Percentiles rank a stretch among this genome's conserved stretches.
phyloP scores from a whole-genome alignment of 1,140 invertebrate genomes.

The Tachypleus tridentatus region DNA sequence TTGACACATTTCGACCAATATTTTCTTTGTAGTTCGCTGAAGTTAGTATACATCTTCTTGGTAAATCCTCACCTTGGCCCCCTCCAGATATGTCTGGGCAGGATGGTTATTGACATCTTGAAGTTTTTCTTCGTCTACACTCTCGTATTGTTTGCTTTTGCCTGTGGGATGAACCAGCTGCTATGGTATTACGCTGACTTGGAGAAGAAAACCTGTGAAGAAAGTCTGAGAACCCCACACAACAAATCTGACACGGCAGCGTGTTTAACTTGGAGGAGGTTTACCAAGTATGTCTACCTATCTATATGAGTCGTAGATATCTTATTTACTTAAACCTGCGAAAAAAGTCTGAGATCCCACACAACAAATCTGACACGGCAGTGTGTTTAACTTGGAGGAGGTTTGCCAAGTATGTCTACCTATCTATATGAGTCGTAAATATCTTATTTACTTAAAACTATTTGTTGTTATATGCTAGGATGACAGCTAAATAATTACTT shows the following conservation, averaged over 20 bases:
- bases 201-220: slow-evolving; percentile 66
- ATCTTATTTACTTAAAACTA: too few species aligned
- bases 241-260: slow-evolving; percentile 44
- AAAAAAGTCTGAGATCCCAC: neutral
- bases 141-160: slow-evolving; percentile 93
- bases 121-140: slow-evolving; percentile 94
- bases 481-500: too few species aligned
- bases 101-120: slow-evolving; percentile 97
- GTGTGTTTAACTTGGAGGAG: slow-evolving; percentile 78
- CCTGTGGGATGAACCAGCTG: slow-evolving; percentile 77
- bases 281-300: slow-evolving; percentile 60
- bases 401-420: slow-evolving; percentile 66
- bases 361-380: slow-evolving; percentile 37
- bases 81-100: slow-evolving; percentile 87
- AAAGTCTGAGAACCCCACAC: neutral
- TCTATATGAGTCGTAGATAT: neutral
- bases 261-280: slow-evolving; percentile 76
- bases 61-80: slow-evolving; percentile 96
- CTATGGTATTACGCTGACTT: slow-evolving; percentile 93
- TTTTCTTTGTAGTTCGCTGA: slow-evolving; percentile 55
- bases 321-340: slow-evolving; percentile 48
- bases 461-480: too few species aligned
- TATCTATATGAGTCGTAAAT: neutral
- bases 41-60: slow-evolving; percentile 97
- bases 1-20: too few species aligned